Conservation (phyloP, 2,888 invertebrate species). For the Ichneumoninae sp. region DNA sequence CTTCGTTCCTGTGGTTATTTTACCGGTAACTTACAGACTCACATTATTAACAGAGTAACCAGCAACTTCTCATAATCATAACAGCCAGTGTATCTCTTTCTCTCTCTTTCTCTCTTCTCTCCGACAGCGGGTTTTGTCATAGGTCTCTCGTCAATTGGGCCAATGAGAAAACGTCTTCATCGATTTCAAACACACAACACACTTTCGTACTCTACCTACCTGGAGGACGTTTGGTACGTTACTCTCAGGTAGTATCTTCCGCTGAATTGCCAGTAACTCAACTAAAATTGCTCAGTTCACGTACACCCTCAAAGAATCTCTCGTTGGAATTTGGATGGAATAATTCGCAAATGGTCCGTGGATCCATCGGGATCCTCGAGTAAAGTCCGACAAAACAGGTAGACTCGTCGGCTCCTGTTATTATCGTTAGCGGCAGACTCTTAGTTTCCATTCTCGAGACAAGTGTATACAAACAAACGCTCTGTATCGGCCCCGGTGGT, state of each 20-base stretch:
- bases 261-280: neutral
- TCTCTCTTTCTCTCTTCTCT: neutral
- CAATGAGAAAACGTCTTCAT: slow-evolving; percentile 11
- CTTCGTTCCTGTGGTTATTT: neutral
- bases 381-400: slow-evolving; percentile 2
- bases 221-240: slow-evolving; percentile 37
- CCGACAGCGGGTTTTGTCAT: slow-evolving; percentile 9
- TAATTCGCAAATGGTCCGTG: neutral
- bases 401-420: neutral
- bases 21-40: neutral
- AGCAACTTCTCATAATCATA: neutral
- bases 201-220: slow-evolving; percentile 1
- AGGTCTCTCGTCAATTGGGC: neutral
- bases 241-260: slow-evolving; percentile 7
- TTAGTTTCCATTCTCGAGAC: neutral
- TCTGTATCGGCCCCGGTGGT: neutral
- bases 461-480: slow-evolving; percentile 12
- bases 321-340: neutral
- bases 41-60: neutral
- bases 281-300: neutral
- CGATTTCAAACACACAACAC: slow-evolving; percentile 34
- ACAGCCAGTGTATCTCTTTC: neutral
- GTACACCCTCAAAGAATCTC: neutral
- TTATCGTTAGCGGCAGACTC: neutral
- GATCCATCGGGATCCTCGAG: neutral